These are phyloP conservation scores for Lateolabrax maculatus DNA, from an alignment of 2,797 vertebrate species.

Conservation along the genomic window DNA sequence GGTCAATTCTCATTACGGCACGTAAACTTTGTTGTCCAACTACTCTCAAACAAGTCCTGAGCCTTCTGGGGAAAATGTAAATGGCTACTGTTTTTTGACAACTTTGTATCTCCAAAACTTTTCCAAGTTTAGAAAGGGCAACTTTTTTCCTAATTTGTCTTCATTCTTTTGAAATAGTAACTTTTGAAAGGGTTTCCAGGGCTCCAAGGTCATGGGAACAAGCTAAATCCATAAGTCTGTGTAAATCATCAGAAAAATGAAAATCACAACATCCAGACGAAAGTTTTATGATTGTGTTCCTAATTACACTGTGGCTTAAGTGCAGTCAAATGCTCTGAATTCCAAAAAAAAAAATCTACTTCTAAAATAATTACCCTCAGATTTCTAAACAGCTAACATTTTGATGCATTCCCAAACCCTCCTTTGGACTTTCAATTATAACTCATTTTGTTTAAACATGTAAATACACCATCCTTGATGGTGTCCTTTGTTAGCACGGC, in stretches of 20 bases:
- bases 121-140: neutral
- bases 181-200: slow-evolving; percentile 26
- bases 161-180: slow-evolving; percentile 27
- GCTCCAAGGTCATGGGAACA: slow-evolving; percentile 44
- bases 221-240: slow-evolving; percentile 9
- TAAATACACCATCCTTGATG: slow-evolving; percentile 76
- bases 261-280: slow-evolving; percentile 29
- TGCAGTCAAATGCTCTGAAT: slow-evolving; percentile 42
- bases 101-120: slow-evolving; percentile 40
- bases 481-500: slow-evolving; percentile 74
- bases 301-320: slow-evolving; percentile 29
- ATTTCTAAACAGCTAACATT: slow-evolving; percentile 27
- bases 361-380: slow-evolving; percentile 47
- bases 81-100: slow-evolving; percentile 29
- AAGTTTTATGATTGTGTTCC: slow-evolving; percentile 38
- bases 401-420: slow-evolving; percentile 44
- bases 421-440: slow-evolving; percentile 66
- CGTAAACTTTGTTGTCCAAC: slow-evolving; percentile 30
- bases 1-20: slow-evolving; percentile 2
- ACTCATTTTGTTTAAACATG: slow-evolving; percentile 70
- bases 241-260: slow-evolving; percentile 34
- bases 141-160: slow-evolving; percentile 27
- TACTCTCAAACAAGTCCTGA: slow-evolving; percentile 24
- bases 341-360: neutral
- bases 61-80: slow-evolving; percentile 50